Evolutionary conservation across 2,888 invertebrate genomes (phyloP), one percentile per base, ranked within the genome.

Genomic region (Formica aserva): DNA sequence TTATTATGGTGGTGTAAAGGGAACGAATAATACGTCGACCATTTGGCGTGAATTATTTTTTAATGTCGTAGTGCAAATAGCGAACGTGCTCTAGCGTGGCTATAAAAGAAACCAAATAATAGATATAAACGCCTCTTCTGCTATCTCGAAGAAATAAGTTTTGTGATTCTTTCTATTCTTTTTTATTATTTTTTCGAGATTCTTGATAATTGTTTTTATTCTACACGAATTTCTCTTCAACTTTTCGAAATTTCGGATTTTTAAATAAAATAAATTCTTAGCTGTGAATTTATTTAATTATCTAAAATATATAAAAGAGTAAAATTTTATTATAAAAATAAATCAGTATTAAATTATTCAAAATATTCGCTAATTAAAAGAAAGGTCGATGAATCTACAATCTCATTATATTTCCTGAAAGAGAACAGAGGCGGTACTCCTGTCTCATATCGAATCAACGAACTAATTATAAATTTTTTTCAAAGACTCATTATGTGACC

Each of bases 11-110:
- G 32, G 60, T 45, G 71, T 80, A 71, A 80, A 80, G 26, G 13
- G 45, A 67, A 60, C 60, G 78, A 71, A 71, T 71, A 62, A 71
- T 80, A 80, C 71, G 60, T 80, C 60, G 71, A 22, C 45, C 35
- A 60, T 80, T 80, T 22, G 60, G 32, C 71, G 60, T 48, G 60
- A 80, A 71, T 80, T 80, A 80, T 80, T 71, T 80, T 80, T 80
- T 80, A 80, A 80, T 29, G 71, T 35, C 78, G 60, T 45, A 60
- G 45, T 8, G 71, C 78, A 60, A 80, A 80, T 71, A 26, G 78
- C 18, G 35, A 35, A 71, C 60, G 71, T 62, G 60, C 22, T 57
- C 38, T 38, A 69, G 55, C 55, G 29, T n/a, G 69, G 26, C n/a
- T 60, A 45, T 80, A 80, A 80, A 80, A 48, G 32, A 80, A 60